These are phyloP conservation scores for Pristionchus entomophagus DNA, from an alignment of 2,888 invertebrate genomes.

Conservation along the genomic window DNA sequence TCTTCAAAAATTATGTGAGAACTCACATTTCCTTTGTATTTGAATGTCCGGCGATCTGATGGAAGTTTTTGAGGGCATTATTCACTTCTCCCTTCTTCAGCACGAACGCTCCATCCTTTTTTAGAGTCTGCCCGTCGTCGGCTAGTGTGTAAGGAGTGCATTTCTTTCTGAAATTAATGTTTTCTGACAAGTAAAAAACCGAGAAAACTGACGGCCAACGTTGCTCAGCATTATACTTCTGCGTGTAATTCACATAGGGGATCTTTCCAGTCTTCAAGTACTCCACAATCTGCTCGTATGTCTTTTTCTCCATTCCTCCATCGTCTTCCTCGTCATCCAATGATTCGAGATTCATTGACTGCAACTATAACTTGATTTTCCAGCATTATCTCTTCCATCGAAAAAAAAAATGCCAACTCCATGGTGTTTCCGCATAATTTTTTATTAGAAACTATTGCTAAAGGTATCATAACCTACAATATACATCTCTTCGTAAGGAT, in stretches of 20 bases:
- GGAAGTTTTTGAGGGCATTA: not conserved
- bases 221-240: not conserved
- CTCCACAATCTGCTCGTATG: conserved; percentile 26
- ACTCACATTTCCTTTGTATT: not conserved
- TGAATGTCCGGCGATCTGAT: not conserved
- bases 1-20: not conserved
- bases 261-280: conserved; percentile 4
- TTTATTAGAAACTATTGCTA: too few species aligned
- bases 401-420: not conserved
- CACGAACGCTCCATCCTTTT: not conserved
- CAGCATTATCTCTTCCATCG: not conserved
- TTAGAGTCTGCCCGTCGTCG: not conserved
- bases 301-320: conserved; percentile 20
- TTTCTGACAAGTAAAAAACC: not conserved
- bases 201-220: not conserved
- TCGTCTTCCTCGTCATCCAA: conserved; percentile 20
- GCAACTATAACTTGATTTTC: not conserved
- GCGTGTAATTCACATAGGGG: conserved; percentile 6
- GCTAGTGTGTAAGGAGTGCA: not conserved
- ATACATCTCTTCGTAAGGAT: too few species aligned
- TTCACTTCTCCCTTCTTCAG: conserved; percentile 29
- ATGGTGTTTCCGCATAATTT: too few species aligned
- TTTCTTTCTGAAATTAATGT: not conserved
- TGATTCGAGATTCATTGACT: not conserved
- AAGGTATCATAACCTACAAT: too few species aligned